Base-by-base conservation (phyloP, 2,113 vertebrate species). In the Ia io region DNA sequence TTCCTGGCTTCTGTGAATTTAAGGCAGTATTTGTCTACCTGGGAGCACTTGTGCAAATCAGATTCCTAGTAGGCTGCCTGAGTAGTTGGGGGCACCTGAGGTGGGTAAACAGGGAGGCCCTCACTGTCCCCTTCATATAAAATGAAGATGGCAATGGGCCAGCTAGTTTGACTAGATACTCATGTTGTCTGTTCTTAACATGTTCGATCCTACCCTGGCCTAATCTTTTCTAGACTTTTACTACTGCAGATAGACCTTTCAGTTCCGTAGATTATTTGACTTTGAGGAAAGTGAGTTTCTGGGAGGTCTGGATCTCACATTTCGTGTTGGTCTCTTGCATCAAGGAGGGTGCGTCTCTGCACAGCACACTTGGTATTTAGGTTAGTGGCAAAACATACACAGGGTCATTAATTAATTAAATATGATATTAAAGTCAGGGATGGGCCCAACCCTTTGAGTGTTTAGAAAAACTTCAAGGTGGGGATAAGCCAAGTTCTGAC, bases 371-470 rank as follows among this genome's bases (percentile, higher is more conserved):
- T 65, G 44, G 63, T 82, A 88, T 90, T 77, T 80, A 87, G 51
- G 84, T 91, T 79, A 71, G 4, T 42, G 47, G 42, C 37, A 95
- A 95, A 94, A 71, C 70, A 59, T 35, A 70, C 4, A 51, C 22
- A 47, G 70, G 63, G 37, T 87, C 40, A 96, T 89, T 89, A 95
- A 67, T 53, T 95, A 73, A 71, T 47, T 82, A 88, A 94, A 91
- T 63, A 84, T 30, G 35, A 74, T 67, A 78, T 77, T 77, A 79
- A 93, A 77, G 63, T 67, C 59, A 93, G 70, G 83, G 83, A 83
- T 25, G 65, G 47, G 83, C 70, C 74, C 87, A 94, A 85, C 13
- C 10, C 44, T 67, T 77, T 37, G 11, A 87, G 63, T 65, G 79
- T 89, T 95, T 65, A 82, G 32, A 89, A 88, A 94, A 71, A 32